Base-by-base conservation (phyloP, 2,888 invertebrate genomes). In the Cryptocheilus praepositus region DNA sequence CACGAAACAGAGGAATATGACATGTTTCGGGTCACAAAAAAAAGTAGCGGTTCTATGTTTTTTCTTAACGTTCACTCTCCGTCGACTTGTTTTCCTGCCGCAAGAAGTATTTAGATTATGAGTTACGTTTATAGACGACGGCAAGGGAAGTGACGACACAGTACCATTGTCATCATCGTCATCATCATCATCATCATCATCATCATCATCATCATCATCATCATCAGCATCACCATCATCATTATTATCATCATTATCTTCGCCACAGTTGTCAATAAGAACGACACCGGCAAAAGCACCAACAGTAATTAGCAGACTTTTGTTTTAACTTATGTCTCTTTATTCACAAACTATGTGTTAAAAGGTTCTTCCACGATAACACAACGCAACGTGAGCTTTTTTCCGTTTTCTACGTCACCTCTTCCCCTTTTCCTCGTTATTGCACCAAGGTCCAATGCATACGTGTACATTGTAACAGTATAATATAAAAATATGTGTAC, bases 1-100 rank as follows among this genome's bases (percentile, higher is more conserved):
- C 36, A 36, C 36, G 36, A 36, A 11, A 36, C 36, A 36, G 36
- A 36, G 7, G 4, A 36, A 68, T 63, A 67, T 64, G 55, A 59
- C 56, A 51, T 28, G 57, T 49, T n/a, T 36, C 44, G 18, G 36
- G 49, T 43, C 43, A 51, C 28, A 51, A 51, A 49, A 49, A 25
- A 60, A 11, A n/a, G 16, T 53, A 43, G 43, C 25, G 15, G 44
- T 61, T 51, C 22, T 51, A 25, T 16, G 43, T 52, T n/a, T 21
- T 28, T n/a, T 36, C 13, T 46, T 58, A 22, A 8, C 16, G n/a
- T 60, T 43, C 44, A 18, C 16, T 51, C 49, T 51, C 49, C 22
- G 46, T 58, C 45, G 19, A 18, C 22, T 46, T 28, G 22, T 58
- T 58, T 25, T 22, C 22, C 58, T 58, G 22, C 22, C 8, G 36